A percentile compares a stretch with the other conserved stretches of the same genome.
Conservation (phyloP, 2,888 invertebrate genomes). For the Masnerella sp. region DNA sequence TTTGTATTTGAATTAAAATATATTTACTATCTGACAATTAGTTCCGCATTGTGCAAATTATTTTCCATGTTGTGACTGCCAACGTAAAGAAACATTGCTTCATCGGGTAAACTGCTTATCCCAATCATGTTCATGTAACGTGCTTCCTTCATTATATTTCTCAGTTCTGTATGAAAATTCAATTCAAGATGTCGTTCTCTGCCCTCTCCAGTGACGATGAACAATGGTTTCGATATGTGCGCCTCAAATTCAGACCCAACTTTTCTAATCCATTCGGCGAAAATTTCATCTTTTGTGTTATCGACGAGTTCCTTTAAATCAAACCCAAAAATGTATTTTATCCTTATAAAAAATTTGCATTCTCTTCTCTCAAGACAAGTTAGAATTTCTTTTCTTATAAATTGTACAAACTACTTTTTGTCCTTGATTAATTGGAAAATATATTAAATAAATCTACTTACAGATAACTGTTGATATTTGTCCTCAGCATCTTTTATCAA, state of each 20-base stretch:
- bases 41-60: slow-evolving; percentile 74
- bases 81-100: slow-evolving; percentile 82
- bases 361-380: not conserved
- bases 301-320: slow-evolving; percentile 79
- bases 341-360: too few relatives aligned
- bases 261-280: slow-evolving; percentile 84
- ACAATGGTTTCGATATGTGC: slow-evolving; percentile 82
- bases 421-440: not conserved
- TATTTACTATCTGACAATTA: slow-evolving; percentile 70
- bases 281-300: slow-evolving; percentile 81
- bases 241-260: slow-evolving; percentile 83
- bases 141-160: slow-evolving; percentile 87
- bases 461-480: slow-evolving; percentile 68
- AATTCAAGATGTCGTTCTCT: slow-evolving; percentile 80
- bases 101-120: slow-evolving; percentile 81
- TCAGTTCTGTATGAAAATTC: slow-evolving; percentile 85
- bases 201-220: slow-evolving; percentile 77
- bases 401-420: too few relatives aligned
- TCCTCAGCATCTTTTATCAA: slow-evolving; percentile 60
- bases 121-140: slow-evolving; percentile 84
- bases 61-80: slow-evolving; percentile 84
- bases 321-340: not conserved
- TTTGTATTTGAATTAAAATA: not conserved
- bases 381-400: not conserved
- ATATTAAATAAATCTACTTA: slow-evolving; percentile 48